These are phyloP conservation scores for Lophius piscatorius DNA, from an alignment of 2,113 vertebrate genomes.

Conservation along the genomic window DNA sequence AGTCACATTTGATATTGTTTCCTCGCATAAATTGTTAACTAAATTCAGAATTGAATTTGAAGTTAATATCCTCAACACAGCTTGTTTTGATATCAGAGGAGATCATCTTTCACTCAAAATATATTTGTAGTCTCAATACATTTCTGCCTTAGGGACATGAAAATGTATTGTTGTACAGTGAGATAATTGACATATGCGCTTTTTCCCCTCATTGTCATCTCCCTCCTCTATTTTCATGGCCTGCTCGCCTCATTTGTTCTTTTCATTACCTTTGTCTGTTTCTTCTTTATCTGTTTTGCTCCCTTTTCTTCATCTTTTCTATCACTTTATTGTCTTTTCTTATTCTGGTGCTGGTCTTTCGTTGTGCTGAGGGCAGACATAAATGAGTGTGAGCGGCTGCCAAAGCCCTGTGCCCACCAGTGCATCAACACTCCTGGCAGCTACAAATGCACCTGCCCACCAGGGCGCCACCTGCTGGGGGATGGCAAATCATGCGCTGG, in stretches of 20 bases:
- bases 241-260: slow-evolving; percentile 27
- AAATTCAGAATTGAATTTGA: not conserved
- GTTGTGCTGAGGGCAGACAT: slow-evolving; percentile 88
- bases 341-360: slow-evolving; percentile 73
- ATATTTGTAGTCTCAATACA: slow-evolving; percentile 54
- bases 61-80: slow-evolving; percentile 3
- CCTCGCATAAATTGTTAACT: slow-evolving; percentile 1
- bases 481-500: slow-evolving; percentile 97
- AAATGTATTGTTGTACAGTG: slow-evolving; percentile 57
- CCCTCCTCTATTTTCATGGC: slow-evolving; percentile 37
- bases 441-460: slow-evolving; percentile 94
- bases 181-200: slow-evolving; percentile 77
- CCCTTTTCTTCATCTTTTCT: not conserved
- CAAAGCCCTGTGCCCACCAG: slow-evolving; percentile 90
- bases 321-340: not conserved
- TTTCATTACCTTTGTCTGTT: not conserved
- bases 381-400: slow-evolving; percentile 95
- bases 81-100: slow-evolving; percentile 26
- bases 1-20: slow-evolving; percentile 31
- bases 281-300: slow-evolving; percentile 10
- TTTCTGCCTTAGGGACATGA: slow-evolving; percentile 63
- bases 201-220: slow-evolving; percentile 59
- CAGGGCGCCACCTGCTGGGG: slow-evolving; percentile 91
- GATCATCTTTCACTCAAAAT: slow-evolving; percentile 10
- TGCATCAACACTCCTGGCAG: slow-evolving; percentile 95